Evolutionary conservation across 1,140 invertebrate species (phyloP).

Genomic region (Adelges cooleyi): DNA sequence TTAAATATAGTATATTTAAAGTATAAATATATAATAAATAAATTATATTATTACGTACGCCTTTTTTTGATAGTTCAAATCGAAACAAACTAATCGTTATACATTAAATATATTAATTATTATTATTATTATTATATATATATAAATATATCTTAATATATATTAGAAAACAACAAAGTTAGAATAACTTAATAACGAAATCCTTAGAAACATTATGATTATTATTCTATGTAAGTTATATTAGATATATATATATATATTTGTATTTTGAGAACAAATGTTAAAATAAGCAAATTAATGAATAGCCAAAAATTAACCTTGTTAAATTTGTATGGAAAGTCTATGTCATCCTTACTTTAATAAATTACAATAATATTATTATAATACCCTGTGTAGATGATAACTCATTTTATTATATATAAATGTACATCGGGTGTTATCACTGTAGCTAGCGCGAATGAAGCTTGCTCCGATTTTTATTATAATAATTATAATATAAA

Average conservation of each 20-base stretch:
- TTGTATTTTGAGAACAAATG: constrained; percentile 6
- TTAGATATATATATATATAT: too few relatives aligned
- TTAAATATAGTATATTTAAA: constrained; percentile 14
- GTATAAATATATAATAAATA: not conserved
- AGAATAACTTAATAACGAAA: too few relatives aligned
- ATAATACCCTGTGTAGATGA: too few relatives aligned
- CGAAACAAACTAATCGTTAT: not conserved
- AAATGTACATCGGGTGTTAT: too few relatives aligned
- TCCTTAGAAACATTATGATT: too few relatives aligned
- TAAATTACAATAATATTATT: not conserved
- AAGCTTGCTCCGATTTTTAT: too few relatives aligned
- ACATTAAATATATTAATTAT: constrained; percentile 8
- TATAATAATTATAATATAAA: too few relatives aligned
- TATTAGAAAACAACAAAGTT: too few relatives aligned
- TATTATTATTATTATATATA: constrained; percentile 1
- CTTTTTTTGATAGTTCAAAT: constrained; percentile 19
- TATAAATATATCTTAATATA: too few relatives aligned
- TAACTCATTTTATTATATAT: too few relatives aligned
- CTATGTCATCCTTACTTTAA: not conserved
- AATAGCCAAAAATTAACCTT: constrained; percentile 15
- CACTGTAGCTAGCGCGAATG: too few relatives aligned
- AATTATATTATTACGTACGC: constrained; percentile 1
- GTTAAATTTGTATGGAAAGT: constrained; percentile 18
- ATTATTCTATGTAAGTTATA: too few relatives aligned
- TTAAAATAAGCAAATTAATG: constrained; percentile 25